Evolutionary conservation across 1,140 invertebrate species (phyloP).

Genomic region (Globodera rostochiensis): DNA sequence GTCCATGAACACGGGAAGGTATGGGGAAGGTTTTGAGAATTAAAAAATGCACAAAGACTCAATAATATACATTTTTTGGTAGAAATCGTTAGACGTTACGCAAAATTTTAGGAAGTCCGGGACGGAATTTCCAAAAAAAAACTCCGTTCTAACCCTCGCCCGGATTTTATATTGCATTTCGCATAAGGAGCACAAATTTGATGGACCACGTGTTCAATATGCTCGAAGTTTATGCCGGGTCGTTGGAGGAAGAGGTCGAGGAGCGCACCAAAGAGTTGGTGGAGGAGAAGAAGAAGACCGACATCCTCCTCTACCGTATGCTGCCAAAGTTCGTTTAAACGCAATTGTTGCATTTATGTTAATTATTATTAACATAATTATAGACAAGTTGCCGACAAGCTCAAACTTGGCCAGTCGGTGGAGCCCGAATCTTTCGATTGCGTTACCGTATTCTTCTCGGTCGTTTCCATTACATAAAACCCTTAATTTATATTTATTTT

Average conservation of each 20-base stretch:
- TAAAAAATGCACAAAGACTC: too few species aligned
- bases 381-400: slow-evolving; percentile 71
- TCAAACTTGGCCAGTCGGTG: slow-evolving; percentile 84
- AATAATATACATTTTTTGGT: too few species aligned
- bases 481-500: neutral
- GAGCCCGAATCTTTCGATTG: slow-evolving; percentile 90
- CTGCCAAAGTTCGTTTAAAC: slow-evolving; percentile 71
- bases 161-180: too few species aligned
- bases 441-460: slow-evolving; percentile 95
- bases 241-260: slow-evolving; percentile 82
- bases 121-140: slow-evolving; percentile 28
- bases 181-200: slow-evolving; percentile 70
- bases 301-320: slow-evolving; percentile 83
- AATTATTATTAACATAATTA: neutral
- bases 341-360: neutral
- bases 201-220: slow-evolving; percentile 84
- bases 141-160: slow-evolving; percentile 70
- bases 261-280: slow-evolving; percentile 87
- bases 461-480: neutral
- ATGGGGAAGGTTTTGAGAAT: neutral
- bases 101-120: slow-evolving; percentile 44
- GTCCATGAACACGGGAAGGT: slow-evolving; percentile 1
- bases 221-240: slow-evolving; percentile 83
- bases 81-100: slow-evolving; percentile 15
- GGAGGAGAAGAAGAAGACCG: slow-evolving; percentile 94